Conservation (phyloP, 1,140 invertebrate genomes). For the Daktulosphaira vitifoliae region DNA sequence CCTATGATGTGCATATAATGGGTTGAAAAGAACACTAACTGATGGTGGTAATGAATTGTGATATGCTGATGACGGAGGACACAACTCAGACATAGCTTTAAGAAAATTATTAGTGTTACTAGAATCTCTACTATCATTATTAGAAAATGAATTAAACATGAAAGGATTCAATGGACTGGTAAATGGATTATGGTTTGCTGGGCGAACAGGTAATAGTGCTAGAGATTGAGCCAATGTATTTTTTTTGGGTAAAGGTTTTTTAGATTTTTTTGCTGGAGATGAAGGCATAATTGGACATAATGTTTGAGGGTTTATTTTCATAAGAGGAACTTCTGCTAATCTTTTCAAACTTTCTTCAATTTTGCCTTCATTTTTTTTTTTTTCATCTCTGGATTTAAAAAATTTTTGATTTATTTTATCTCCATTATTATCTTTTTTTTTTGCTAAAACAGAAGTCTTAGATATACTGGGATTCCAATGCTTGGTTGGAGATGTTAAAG, state of each 20-base stretch:
- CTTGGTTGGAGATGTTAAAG: constrained; percentile 20
- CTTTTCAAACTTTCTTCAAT: constrained; percentile 14
- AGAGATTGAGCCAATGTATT: constrained; percentile 20
- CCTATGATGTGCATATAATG: constrained; percentile 34
- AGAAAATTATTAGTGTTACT: constrained; percentile 35
- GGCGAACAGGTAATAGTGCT: constrained; percentile 9
- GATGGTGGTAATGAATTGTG: constrained; percentile 39
- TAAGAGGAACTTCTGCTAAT: constrained; percentile 44
- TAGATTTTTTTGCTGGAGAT: constrained; percentile 28
- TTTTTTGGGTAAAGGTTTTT: constrained; percentile 11
- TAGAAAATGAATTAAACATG: constrained; percentile 17
- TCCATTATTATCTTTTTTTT: constrained; percentile 20
- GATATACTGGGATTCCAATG: constrained; percentile 38
- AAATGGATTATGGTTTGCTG: constrained; percentile 34
- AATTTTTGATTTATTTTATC: constrained; percentile 27
- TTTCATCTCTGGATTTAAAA: constrained; percentile 23
- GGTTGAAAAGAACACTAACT: constrained; percentile 40
- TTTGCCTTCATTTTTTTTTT: constrained; percentile 24
- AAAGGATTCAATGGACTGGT: constrained; percentile 27
- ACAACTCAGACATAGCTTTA: constrained; percentile 38
- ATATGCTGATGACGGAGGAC: constrained; percentile 36
- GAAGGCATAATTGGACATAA: constrained; percentile 47
- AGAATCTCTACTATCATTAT: not conserved
- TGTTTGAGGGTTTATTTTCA: constrained; percentile 55
- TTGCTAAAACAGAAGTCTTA: constrained; percentile 10